Evolutionary conservation across 2,113 vertebrate genomes (phyloP).

Genomic region (Prinia subflava): DNA sequence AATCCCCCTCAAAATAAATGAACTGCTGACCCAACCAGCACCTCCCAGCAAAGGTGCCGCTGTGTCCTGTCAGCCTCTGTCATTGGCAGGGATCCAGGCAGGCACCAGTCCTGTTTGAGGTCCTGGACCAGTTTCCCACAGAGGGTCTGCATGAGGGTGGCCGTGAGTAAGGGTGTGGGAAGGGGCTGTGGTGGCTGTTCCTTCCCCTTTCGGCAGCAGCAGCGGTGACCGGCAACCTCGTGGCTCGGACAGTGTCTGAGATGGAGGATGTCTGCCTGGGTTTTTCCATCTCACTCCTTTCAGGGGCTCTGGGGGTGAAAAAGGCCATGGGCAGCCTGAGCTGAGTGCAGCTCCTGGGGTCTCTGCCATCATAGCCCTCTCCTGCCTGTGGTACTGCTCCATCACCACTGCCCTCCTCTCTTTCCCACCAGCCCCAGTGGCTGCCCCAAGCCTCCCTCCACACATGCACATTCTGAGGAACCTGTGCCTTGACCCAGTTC

Average conservation of each 20-base stretch:
- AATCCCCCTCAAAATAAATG: not conserved
- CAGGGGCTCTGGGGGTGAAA: not conserved
- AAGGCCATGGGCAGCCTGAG: not conserved
- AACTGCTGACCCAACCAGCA: too few species aligned
- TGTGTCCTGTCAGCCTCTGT: not conserved
- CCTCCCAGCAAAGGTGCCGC: not conserved
- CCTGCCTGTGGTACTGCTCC: not conserved
- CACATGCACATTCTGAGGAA: fast-evolving
- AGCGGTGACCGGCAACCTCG: constrained; percentile 20
- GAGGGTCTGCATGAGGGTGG: not conserved
- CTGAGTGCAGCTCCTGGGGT: not conserved
- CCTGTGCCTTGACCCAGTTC: not conserved
- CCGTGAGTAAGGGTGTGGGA: not conserved
- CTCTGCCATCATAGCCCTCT: not conserved
- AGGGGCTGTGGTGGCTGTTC: not conserved
- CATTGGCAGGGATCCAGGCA: not conserved
- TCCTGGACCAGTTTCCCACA: not conserved
- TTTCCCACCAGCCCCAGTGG: fast-evolving
- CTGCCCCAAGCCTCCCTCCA: not conserved
- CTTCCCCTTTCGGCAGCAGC: not conserved
- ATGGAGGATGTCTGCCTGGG: not conserved
- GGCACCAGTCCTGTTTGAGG: fast-evolving
- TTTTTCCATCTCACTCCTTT: constrained; percentile 18
- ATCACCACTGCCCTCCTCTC: not conserved
- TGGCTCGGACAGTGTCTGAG: not conserved